These are phyloP conservation scores for Canis aureus DNA, from an alignment of 2,113 vertebrate species.

Conservation along the genomic window DNA sequence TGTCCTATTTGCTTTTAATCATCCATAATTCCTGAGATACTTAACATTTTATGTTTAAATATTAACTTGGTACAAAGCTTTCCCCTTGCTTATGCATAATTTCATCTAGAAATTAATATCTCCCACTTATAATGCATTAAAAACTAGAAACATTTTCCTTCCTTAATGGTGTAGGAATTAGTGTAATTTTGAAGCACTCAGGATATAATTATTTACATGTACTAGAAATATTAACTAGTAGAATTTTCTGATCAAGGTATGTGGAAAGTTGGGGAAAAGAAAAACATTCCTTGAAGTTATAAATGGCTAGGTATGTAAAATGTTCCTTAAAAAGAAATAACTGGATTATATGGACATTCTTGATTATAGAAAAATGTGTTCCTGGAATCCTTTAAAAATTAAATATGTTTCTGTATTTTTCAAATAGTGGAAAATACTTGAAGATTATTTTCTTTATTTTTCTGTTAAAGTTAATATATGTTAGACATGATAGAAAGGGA, in stretches of 20 bases:
- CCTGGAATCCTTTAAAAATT: slow-evolving; percentile 65
- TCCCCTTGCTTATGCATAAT: slow-evolving; percentile 69
- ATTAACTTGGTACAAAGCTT: slow-evolving; percentile 64
- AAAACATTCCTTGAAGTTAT: slow-evolving; percentile 46
- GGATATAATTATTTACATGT: slow-evolving; percentile 84
- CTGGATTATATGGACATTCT: slow-evolving; percentile 1
- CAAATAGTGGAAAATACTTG: slow-evolving; percentile 23
- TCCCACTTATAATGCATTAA: slow-evolving; percentile 67
- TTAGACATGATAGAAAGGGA: slow-evolving; percentile 80
- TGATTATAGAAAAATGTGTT: slow-evolving; percentile 52
- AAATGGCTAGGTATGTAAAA: slow-evolving; percentile 54
- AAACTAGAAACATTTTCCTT: slow-evolving; percentile 83
- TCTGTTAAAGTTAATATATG: slow-evolving; percentile 56
- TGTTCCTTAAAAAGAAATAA: slow-evolving; percentile 54
- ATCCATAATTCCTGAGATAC: slow-evolving; percentile 73
- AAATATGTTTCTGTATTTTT: slow-evolving; percentile 53
- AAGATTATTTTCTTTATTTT: slow-evolving; percentile 67
- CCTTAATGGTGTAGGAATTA: slow-evolving; percentile 82
- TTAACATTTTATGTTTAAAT: slow-evolving; percentile 80
- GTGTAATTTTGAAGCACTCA: slow-evolving; percentile 83
- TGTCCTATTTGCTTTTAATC: slow-evolving; percentile 65
- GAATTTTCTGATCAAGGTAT: slow-evolving; percentile 74
- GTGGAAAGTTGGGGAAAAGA: slow-evolving; percentile 52
- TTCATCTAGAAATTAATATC: slow-evolving; percentile 79
- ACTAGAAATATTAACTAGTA: slow-evolving; percentile 82